Base-by-base conservation (phyloP, 2,113 vertebrate species). In the Rhinolophus sinicus region DNA sequence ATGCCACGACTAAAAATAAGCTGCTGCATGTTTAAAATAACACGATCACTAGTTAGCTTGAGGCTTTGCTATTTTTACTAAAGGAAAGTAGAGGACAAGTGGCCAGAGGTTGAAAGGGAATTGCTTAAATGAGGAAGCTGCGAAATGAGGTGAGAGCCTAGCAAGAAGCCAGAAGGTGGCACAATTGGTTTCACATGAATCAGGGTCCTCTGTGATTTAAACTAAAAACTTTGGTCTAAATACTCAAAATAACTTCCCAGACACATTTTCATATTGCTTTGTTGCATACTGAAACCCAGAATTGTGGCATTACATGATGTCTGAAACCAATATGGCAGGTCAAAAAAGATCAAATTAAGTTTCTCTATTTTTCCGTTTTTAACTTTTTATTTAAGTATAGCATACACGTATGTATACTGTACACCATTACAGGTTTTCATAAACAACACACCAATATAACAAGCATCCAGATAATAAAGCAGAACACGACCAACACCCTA, bases 1-100 rank as follows among this genome's bases (percentile, higher is more conserved):
- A 97, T 97, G 95, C 86, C 93, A 98, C 54, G 6, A 83, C 97
- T 98, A 98, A 98, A 96, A 97, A 97, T 98, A 98, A 95, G 77
- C 52, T 91, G 82, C 35, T 94, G 58, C 89, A 95, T 96, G 94
- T 96, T 97, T 96, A 96, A 97, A 97, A 98, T 93, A 97, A 95
- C 93, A 91, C 7, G 85, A 93, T 96, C 96, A 96, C 88, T 93
- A 96, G 96, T 94, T 97, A 97, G 90, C 90, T 86, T 93, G 73
- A 44, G 44, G 78, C 93, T 97, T 96, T 96, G 96, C 97, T 97
- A 97, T 97, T 97, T 98, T 97, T 97, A 97, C 75, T 89, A 88
- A 96, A 89, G 82, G 94, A 93, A 97, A 96, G 78, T 62, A 70
- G 93, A 81, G 92, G 64, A 94, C 69, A 95, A 97, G 72, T 75